A percentile compares a stretch with the other conserved stretches of the same genome.
phyloP scores from a whole-genome alignment of 2,113 vertebrate genomes.

The Vicugna pacos region DNA sequence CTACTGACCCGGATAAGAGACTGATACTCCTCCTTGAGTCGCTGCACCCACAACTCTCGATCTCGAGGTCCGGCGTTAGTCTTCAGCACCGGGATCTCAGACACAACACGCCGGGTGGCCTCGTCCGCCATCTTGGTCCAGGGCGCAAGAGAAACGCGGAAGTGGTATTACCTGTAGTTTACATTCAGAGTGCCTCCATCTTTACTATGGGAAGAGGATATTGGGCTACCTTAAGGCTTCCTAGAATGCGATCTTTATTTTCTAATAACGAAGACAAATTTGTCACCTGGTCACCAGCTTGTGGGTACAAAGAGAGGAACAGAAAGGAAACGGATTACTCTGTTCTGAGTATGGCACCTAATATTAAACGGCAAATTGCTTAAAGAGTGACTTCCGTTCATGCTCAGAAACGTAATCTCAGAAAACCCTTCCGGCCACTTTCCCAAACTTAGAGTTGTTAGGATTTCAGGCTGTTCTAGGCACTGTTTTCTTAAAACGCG shows the following conservation, averaged over 20 bases:
- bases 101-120: slow-evolving; percentile 90
- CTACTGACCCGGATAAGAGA: slow-evolving; percentile 90
- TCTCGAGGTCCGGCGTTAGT: slow-evolving; percentile 94
- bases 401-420: slow-evolving; percentile 57
- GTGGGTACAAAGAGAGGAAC: neutral
- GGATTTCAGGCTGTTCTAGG: neutral
- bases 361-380: neutral
- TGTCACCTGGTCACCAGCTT: neutral
- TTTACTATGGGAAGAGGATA: slow-evolving; percentile 69
- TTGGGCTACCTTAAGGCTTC: neutral
- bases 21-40: slow-evolving; percentile 95
- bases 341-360: neutral
- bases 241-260: neutral
- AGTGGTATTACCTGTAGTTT: neutral
- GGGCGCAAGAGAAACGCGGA: slow-evolving; percentile 69
- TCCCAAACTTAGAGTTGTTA: neutral
- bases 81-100: slow-evolving; percentile 93
- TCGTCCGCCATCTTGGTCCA: slow-evolving; percentile 92
- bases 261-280: neutral
- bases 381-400: slow-evolving; percentile 65
- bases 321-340: neutral
- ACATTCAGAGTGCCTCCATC: slow-evolving; percentile 45
- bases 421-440: neutral
- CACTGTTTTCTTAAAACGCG: neutral
- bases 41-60: slow-evolving; percentile 92